These are phyloP conservation scores for Prosapia bicincta DNA, from an alignment of 2,888 invertebrate species.

Conservation along the genomic window DNA sequence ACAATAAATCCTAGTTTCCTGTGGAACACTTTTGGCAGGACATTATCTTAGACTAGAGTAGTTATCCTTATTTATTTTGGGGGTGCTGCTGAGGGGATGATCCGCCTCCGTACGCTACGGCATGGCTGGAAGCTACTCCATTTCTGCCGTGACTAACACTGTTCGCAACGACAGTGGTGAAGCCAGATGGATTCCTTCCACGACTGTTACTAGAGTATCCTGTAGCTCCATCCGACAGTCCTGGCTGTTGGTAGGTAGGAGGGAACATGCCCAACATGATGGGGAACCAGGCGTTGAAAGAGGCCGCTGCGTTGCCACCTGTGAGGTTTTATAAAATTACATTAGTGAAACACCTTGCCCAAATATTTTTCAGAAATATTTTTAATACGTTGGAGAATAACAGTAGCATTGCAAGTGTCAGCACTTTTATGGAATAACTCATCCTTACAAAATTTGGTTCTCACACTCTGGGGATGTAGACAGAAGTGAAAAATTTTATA, in stretches of 20 bases:
- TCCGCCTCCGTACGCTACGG: constrained; percentile 65
- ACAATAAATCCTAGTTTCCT: neutral
- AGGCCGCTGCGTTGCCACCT: constrained; percentile 38
- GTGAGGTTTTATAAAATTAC: too few relatives aligned
- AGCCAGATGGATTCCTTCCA: neutral
- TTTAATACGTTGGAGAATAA: too few relatives aligned
- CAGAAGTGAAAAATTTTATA: too few relatives aligned
- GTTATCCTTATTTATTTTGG: neutral
- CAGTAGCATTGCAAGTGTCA: too few relatives aligned
- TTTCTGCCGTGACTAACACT: constrained; percentile 68
- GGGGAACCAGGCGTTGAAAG: constrained; percentile 42
- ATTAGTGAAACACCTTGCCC: too few relatives aligned
- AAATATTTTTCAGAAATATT: too few relatives aligned
- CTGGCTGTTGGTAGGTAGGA: constrained; percentile 13
- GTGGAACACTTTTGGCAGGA: neutral
- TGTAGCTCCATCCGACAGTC: constrained; percentile 30
- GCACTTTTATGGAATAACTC: too few relatives aligned
- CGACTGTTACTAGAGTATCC: constrained; percentile 14
- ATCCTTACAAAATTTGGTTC: too few relatives aligned
- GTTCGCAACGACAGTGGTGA: constrained; percentile 62
- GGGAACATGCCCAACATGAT: constrained; percentile 41
- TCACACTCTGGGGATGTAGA: too few relatives aligned
- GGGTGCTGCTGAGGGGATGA: constrained; percentile 42
- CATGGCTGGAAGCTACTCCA: constrained; percentile 68
- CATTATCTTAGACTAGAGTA: neutral